Percentiles rank a stretch among this genome's conserved stretches.
Conservation (phyloP, 2,888 invertebrate genomes). For the Argyra leucocephala region DNA sequence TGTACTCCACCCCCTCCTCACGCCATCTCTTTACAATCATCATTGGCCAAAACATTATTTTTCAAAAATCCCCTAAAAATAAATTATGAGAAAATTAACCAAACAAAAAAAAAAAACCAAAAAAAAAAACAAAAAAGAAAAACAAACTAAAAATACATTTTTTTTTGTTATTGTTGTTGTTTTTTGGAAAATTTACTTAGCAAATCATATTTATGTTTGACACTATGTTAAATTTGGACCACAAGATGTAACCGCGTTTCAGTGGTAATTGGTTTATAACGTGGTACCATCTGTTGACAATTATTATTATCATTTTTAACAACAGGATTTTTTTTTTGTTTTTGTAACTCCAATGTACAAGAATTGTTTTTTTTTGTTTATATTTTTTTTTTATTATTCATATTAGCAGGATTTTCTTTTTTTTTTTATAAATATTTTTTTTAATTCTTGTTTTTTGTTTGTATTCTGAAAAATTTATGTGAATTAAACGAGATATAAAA, state of each 20-base stretch:
- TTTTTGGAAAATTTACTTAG: not conserved
- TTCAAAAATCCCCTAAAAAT: no score
- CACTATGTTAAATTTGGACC: constrained; percentile 27
- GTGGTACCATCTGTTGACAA: constrained; percentile 8
- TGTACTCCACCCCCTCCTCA: no score
- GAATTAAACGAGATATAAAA: not conserved
- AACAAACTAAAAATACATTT: no score
- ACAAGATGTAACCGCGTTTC: constrained; percentile 20
- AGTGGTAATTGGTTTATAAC: not conserved
- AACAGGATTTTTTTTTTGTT: not conserved
- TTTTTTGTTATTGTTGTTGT: not conserved
- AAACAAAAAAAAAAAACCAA: no score
- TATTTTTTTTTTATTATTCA: not conserved
- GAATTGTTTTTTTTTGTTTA: not conserved
- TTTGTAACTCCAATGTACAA: not conserved
- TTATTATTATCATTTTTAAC: not conserved
- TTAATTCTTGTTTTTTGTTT: no score
- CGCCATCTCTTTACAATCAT: no score
- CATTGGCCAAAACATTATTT: no score
- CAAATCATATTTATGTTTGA: constrained; percentile 26
- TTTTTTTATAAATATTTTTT: not conserved
- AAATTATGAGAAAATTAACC: no score
- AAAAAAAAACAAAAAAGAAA: no score
- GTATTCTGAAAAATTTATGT: not conserved
- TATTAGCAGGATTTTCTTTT: not conserved